Percentiles rank a stretch among this genome's conserved stretches.
These are phyloP conservation scores for Chauna torquata DNA, from an alignment of 2,113 vertebrate species.

Conservation along the genomic window DNA sequence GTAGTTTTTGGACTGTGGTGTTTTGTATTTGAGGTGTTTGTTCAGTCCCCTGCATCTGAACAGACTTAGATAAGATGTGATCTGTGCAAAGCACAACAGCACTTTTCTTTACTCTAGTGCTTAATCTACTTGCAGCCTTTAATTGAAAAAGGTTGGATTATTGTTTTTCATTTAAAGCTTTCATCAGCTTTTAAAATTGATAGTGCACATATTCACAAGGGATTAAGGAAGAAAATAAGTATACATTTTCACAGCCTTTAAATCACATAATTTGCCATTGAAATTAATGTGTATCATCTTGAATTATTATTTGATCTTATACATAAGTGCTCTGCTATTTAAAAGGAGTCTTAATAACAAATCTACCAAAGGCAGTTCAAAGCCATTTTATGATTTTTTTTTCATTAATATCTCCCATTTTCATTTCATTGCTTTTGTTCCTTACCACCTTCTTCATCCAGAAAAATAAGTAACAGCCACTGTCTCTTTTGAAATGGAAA, in stretches of 20 bases:
- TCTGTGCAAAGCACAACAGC: background rate
- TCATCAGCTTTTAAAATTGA: slow-evolving; percentile 49
- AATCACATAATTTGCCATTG: slow-evolving; percentile 52
- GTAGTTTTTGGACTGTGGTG: background rate
- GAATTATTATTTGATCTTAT: slow-evolving; percentile 68
- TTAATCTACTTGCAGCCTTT: slow-evolving; percentile 45
- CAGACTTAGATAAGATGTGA: background rate
- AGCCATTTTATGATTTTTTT: slow-evolving; percentile 59
- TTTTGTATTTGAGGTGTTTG: background rate
- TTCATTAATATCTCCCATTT: slow-evolving; percentile 70
- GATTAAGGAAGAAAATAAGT: slow-evolving; percentile 54
- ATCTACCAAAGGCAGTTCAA: slow-evolving; percentile 61
- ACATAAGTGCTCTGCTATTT: slow-evolving; percentile 44
- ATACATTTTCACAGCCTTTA: slow-evolving; percentile 53
- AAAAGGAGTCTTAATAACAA: slow-evolving; percentile 62
- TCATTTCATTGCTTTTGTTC: slow-evolving; percentile 72
- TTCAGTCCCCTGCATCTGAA: background rate
- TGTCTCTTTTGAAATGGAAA: slow-evolving; percentile 83
- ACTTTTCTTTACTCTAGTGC: slow-evolving; percentile 14
- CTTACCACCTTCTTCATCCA: slow-evolving; percentile 69
- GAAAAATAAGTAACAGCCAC: slow-evolving; percentile 75
- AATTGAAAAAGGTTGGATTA: slow-evolving; percentile 59
- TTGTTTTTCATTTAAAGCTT: slow-evolving; percentile 61
- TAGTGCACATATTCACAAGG: slow-evolving; percentile 32
- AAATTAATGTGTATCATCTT: slow-evolving; percentile 61